These are phyloP conservation scores for Adelges cooleyi DNA, from an alignment of 1,140 invertebrate species.

Conservation along the genomic window DNA sequence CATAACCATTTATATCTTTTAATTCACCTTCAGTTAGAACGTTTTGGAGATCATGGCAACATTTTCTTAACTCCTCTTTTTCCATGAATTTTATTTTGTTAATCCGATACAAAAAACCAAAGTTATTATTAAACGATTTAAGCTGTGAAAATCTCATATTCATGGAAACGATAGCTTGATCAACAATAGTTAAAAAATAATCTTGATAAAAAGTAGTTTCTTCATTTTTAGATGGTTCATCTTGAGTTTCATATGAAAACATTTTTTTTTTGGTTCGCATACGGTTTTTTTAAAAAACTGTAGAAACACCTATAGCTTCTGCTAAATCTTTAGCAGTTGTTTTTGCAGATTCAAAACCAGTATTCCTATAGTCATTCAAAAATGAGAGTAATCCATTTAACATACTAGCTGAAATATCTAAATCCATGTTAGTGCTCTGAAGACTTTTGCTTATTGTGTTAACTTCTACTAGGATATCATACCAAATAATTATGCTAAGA, in stretches of 20 bases:
- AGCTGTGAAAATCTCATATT: not conserved
- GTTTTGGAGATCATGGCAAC: not conserved
- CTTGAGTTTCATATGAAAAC: not conserved
- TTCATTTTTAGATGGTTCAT: slow-evolving; percentile 9
- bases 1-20: not conserved
- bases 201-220: slow-evolving; percentile 4
- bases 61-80: not conserved
- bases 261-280: slow-evolving; percentile 5
- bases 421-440: not conserved
- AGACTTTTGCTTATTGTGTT: slow-evolving; percentile 17
- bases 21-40: not conserved
- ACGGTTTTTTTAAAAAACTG: not conserved
- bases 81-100: slow-evolving; percentile 16
- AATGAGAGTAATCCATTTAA: not conserved
- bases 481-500: slow-evolving; percentile 21
- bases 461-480: slow-evolving; percentile 29
- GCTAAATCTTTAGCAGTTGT: slow-evolving; percentile 1
- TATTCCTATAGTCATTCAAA: not conserved
- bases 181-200: slow-evolving; percentile 12
- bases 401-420: not conserved
- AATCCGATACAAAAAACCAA: slow-evolving; percentile 23
- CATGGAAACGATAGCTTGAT: slow-evolving; percentile 1
- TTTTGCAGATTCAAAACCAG: slow-evolving; percentile 3
- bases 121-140: slow-evolving; percentile 15
- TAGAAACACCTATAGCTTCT: slow-evolving; percentile 7